Conservation (phyloP, 2,888 invertebrate genomes). For the Glomeris marginata region DNA sequence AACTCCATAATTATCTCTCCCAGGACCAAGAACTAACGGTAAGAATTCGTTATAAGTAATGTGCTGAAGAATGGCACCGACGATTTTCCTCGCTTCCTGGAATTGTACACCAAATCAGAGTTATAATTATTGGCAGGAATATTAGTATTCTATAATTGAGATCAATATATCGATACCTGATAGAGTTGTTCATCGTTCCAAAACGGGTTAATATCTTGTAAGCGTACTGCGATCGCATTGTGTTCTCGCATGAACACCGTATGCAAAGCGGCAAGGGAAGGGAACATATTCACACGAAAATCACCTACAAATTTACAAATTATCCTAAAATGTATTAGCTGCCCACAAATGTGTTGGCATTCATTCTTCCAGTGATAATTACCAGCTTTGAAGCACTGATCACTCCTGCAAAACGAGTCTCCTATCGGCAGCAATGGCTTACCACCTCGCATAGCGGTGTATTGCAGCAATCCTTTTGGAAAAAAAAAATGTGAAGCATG, state of each 20-base stretch:
- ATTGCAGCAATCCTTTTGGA: conserved; percentile 7
- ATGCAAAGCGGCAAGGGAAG: conserved; percentile 79
- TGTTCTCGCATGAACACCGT: conserved; percentile 82
- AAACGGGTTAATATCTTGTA: conserved; percentile 69
- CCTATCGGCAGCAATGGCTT: conserved; percentile 60
- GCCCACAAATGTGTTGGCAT: too few relatives aligned
- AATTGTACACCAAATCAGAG: neutral
- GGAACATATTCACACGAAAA: conserved; percentile 80
- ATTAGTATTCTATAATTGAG: neutral
- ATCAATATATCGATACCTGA: conserved; percentile 38
- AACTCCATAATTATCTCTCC: conserved; percentile 22
- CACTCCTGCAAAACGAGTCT: conserved; percentile 34
- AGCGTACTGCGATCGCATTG: conserved; percentile 60
- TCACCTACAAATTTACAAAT: too few relatives aligned
- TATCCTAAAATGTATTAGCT: neutral
- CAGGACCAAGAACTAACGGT: conserved; percentile 50
- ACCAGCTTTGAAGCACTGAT: conserved; percentile 88
- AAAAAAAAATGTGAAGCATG: conserved; percentile 1
- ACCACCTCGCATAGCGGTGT: conserved; percentile 4
- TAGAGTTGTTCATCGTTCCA: conserved; percentile 87
- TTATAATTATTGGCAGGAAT: neutral
- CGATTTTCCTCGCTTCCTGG: conserved; percentile 52
- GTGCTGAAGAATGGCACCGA: conserved; percentile 73
- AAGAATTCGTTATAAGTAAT: conserved; percentile 71
- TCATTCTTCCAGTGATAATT: conserved; percentile 20